Evolutionary conservation across 2,888 invertebrate genomes (phyloP), one percentile per base, ranked within the genome.

Genomic region (Hypena proboscidalis): DNA sequence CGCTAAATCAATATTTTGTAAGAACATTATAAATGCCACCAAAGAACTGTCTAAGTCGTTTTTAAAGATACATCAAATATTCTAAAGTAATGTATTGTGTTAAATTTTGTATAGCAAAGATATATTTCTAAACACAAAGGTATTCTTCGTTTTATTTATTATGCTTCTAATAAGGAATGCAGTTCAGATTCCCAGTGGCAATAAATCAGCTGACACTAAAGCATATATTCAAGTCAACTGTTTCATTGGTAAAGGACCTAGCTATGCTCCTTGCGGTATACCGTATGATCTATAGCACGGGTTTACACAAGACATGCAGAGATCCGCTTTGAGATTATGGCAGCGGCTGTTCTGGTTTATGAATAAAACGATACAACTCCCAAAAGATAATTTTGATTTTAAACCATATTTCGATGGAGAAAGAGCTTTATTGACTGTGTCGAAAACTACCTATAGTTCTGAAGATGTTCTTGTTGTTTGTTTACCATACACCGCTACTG

Each of bases 401-500:
- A 63, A 61, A 63, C 63, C 63, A 57, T 70, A 70, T 57, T 50
- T 37, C 38, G 38, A 32, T 45, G 44, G 7, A 7, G 8, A 52
- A 50, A 57, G 40, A 22, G 52, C 59, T 41, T 29, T 8, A 41
- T 43, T 54, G 15, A 25, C 14, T 32, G 26, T 13, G 23, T 43
- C 4, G 3, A 36, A 51, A 19, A 41, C 29, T 45, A 30, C 61
- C 57, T 63, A 29, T 53, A 56, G 56, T 48, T 58, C 36, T 26
- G 22, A 58, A 58, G 29, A 44, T 58, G 63, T 61, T 68, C 62
- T 66, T 65, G 64, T 61, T 70, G 67, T 74, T 74, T 74, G 69
- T 77, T 71, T 74, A 74, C 69, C 66, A 68, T 56, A 64, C 59
- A 68, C 67, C 62, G 78, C 80, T 80, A 79, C 80, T 79, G 74